Evolutionary conservation across 1,140 invertebrate genomes (phyloP).

Genomic region (Anoplolepis gracilipes): DNA sequence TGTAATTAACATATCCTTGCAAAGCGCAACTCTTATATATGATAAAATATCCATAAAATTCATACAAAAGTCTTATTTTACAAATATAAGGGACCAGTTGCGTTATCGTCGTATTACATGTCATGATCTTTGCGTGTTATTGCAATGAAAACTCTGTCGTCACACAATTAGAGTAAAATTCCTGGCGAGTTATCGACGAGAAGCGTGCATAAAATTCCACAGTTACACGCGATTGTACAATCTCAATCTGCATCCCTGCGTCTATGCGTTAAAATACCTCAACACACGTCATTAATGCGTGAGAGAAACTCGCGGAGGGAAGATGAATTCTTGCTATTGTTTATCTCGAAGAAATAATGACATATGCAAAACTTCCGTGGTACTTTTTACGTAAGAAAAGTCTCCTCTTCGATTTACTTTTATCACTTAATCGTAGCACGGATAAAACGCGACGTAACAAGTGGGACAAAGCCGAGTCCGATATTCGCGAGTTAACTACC

Average conservation of each 20-base stretch:
- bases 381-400: neutral
- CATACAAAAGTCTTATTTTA: conserved; percentile 4
- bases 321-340: neutral
- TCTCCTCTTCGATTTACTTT: neutral
- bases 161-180: conserved; percentile 15
- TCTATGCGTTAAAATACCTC: neutral
- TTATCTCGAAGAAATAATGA: neutral
- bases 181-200: conserved; percentile 13
- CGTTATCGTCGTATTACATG: neutral
- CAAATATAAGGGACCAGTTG: neutral
- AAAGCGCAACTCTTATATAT: neutral
- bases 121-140: neutral
- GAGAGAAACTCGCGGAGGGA: neutral
- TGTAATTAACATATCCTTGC: conserved; percentile 23
- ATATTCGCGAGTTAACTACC: conserved; percentile 63
- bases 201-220: conserved; percentile 28
- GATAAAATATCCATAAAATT: neutral
- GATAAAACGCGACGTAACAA: conserved; percentile 59
- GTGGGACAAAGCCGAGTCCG: conserved; percentile 45
- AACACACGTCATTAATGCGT: neutral
- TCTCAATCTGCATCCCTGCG: conserved; percentile 8
- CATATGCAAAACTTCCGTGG: neutral
- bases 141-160: neutral
- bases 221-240: conserved; percentile 13
- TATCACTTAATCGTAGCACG: neutral